Conservation (phyloP, 2,797 vertebrate species). For the Gymnothorax reevesii region DNA sequence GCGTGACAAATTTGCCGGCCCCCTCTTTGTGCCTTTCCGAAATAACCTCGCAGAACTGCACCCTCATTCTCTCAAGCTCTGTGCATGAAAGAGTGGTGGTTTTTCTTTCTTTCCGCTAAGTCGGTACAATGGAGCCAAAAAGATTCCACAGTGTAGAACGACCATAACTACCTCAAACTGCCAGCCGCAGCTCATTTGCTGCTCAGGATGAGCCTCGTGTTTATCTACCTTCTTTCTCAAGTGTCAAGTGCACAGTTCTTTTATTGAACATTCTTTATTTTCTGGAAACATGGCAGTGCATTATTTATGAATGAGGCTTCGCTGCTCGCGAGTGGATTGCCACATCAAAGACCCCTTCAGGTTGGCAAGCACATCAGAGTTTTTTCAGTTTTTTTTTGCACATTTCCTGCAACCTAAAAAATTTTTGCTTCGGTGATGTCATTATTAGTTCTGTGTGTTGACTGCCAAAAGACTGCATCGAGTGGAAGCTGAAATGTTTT, state of each 20-base stretch:
- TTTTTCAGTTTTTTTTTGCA: not conserved
- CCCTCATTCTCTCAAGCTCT: constrained; percentile 29
- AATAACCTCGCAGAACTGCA: not conserved
- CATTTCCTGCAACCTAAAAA: constrained; percentile 3
- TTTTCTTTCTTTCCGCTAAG: constrained; percentile 23
- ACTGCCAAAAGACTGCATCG: constrained; percentile 37
- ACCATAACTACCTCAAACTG: not conserved
- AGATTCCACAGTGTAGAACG: constrained; percentile 12
- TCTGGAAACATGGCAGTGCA: not conserved
- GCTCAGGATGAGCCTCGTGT: not conserved
- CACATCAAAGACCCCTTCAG: not conserved
- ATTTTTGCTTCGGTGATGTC: constrained; percentile 33
- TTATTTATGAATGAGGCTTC: not conserved
- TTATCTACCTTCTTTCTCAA: not conserved
- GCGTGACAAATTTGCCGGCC: constrained; percentile 48
- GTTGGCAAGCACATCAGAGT: not conserved
- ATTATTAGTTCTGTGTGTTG: constrained; percentile 38
- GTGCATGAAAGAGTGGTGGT: not conserved
- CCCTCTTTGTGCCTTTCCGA: constrained; percentile 17
- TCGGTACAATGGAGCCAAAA: not conserved
- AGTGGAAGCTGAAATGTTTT: constrained; percentile 41
- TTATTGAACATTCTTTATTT: not conserved
- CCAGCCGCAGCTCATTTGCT: not conserved
- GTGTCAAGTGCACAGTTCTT: not conserved
- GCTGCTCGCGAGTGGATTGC: not conserved